A percentile compares a stretch with the other conserved stretches of the same genome.
Conservation (phyloP, 2,797 vertebrate species). For the Arrhamphus sclerolepis region DNA sequence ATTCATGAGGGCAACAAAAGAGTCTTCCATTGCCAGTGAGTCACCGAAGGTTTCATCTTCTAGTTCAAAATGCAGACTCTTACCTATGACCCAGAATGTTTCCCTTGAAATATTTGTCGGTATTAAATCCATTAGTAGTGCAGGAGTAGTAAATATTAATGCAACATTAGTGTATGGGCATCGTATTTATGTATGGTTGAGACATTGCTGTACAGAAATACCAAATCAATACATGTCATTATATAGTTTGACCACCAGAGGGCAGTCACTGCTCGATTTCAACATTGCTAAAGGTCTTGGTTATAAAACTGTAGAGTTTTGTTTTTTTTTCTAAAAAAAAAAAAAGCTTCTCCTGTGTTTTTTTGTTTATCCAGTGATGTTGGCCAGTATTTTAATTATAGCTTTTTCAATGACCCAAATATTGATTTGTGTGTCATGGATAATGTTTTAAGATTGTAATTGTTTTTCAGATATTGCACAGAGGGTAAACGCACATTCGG, state of each 20-base stretch:
- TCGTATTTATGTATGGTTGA: too few relatives aligned
- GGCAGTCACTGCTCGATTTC: background rate
- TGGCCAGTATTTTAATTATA: too few relatives aligned
- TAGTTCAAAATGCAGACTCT: background rate
- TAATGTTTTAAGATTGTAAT: background rate
- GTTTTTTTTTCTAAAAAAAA: background rate
- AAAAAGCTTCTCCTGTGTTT: background rate
- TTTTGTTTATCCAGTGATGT: too few relatives aligned
- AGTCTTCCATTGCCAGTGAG: conserved; percentile 95
- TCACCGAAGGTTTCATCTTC: background rate
- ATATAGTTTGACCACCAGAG: conserved; percentile 9
- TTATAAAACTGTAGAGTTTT: background rate
- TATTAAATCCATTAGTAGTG: too few relatives aligned
- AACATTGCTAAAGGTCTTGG: background rate
- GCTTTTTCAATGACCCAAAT: too few relatives aligned
- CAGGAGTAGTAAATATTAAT: too few relatives aligned
- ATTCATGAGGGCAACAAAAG: conserved; percentile 95
- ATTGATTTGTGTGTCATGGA: too few relatives aligned
- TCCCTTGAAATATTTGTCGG: background rate
- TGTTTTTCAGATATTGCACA: conserved; percentile 87
- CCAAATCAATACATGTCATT: background rate
- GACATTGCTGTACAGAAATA: background rate
- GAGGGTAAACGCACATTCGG: conserved; percentile 96
- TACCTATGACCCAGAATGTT: background rate
- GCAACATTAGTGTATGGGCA: too few relatives aligned